Percentiles rank a stretch among this genome's conserved stretches.
Conservation (phyloP, 1,140 invertebrate genomes). For the Listronotus bonariensis region DNA sequence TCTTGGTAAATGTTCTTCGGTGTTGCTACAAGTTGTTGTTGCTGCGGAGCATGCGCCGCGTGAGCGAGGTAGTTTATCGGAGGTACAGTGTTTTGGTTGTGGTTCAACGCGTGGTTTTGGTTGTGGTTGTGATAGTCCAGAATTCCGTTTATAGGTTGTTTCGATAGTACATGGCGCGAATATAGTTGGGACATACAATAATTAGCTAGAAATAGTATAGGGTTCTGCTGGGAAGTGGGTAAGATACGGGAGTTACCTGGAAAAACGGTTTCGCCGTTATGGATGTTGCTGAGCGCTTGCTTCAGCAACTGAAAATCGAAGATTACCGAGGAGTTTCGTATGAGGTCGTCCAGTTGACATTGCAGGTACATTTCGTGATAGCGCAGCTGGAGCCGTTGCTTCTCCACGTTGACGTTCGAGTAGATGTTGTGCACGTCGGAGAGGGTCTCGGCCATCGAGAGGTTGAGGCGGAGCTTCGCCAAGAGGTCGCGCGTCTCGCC, state of each 20-base stretch:
- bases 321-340: slow-evolving; percentile 66
- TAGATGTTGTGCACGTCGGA: slow-evolving; percentile 63
- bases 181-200: slow-evolving; percentile 76
- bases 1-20: slow-evolving; percentile 51
- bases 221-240: slow-evolving; percentile 59
- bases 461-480: slow-evolving; percentile 63
- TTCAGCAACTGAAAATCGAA: slow-evolving; percentile 70
- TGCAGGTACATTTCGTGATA: slow-evolving; percentile 75
- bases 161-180: slow-evolving; percentile 66
- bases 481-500: slow-evolving; percentile 67
- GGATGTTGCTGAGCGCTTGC: slow-evolving; percentile 66
- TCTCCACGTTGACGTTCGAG: slow-evolving; percentile 63
- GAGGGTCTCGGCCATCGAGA: slow-evolving; percentile 63
- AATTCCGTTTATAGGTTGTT: slow-evolving; percentile 64
- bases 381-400: slow-evolving; percentile 67
- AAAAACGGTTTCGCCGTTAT: slow-evolving; percentile 59
- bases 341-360: slow-evolving; percentile 72
- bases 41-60: slow-evolving; percentile 40
- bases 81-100: slow-evolving; percentile 43
- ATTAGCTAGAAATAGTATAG: slow-evolving; percentile 73
- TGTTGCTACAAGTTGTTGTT: slow-evolving; percentile 51
- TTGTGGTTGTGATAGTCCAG: slow-evolving; percentile 60
- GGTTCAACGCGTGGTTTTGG: slow-evolving; percentile 27
- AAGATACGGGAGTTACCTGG: slow-evolving; percentile 56
- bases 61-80: slow-evolving; percentile 58